Conservation (phyloP, 1,140 invertebrate species). For the Amphibalanus amphitrite region DNA sequence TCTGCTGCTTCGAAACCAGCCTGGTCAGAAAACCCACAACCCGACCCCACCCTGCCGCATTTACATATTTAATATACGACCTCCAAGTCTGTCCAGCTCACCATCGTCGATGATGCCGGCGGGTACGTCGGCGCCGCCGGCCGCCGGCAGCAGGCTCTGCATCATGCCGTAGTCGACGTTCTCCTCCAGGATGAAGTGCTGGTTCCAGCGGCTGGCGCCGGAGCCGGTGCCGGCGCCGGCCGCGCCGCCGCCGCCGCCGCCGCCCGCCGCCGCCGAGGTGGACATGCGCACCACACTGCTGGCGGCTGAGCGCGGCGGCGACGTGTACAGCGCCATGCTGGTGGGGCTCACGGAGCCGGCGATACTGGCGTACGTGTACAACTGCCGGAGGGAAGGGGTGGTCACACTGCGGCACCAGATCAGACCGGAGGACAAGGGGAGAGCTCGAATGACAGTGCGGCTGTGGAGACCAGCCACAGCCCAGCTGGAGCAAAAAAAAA, state of each 20-base stretch:
- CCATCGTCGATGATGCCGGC: slow-evolving; percentile 54
- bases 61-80: too few species aligned
- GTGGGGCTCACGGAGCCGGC: slow-evolving; percentile 73
- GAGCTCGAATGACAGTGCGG: too few species aligned
- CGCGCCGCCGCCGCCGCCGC: slow-evolving; percentile 1
- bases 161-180: slow-evolving; percentile 65
- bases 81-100: too few species aligned
- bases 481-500: too few species aligned
- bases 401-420: slow-evolving; percentile 6
- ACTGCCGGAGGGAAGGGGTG: slow-evolving; percentile 34
- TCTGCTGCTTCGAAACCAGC: too few species aligned
- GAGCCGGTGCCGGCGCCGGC: slow-evolving; percentile 35
- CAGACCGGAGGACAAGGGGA: too few species aligned
- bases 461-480: too few species aligned
- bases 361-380: slow-evolving; percentile 70
- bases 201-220: slow-evolving; percentile 62
- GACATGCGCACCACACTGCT: slow-evolving; percentile 18
- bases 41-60: too few species aligned
- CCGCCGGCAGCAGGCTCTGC: slow-evolving; percentile 52
- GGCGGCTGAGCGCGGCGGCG: slow-evolving; percentile 46
- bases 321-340: slow-evolving; percentile 71
- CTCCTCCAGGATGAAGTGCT: slow-evolving; percentile 67
- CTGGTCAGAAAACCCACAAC: too few species aligned
- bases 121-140: slow-evolving; percentile 27
- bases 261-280: background rate